Percentiles rank a stretch among this genome's conserved stretches.
phyloP scores from a whole-genome alignment of 1,140 invertebrate species.

The Calephelis nemesis region DNA sequence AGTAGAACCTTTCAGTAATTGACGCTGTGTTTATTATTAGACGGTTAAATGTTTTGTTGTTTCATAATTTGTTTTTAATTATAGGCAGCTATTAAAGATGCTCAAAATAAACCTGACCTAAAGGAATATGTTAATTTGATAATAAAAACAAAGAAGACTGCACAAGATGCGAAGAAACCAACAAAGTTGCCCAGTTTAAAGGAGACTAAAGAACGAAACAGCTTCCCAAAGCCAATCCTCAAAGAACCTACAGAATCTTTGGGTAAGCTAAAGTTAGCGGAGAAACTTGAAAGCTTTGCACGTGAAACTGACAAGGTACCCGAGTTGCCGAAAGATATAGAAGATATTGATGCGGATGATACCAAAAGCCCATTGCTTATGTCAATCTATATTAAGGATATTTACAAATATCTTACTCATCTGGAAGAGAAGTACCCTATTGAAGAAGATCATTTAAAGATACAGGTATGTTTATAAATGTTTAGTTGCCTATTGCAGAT shows the following conservation, averaged over 20 bases:
- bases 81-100: conserved; percentile 54
- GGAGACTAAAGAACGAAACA: conserved; percentile 49
- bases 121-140: conserved; percentile 41
- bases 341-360: conserved; percentile 86
- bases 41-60: too few species aligned
- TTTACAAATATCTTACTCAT: conserved; percentile 88
- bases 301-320: conserved; percentile 27
- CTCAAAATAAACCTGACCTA: conserved; percentile 42
- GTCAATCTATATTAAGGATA: conserved; percentile 91
- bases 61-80: background rate
- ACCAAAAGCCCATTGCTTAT: conserved; percentile 87
- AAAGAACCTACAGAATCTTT: conserved; percentile 58
- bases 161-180: conserved; percentile 48
- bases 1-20: too few species aligned
- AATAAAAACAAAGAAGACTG: conserved; percentile 43
- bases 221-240: conserved; percentile 46
- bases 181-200: conserved; percentile 48
- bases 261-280: conserved; percentile 53
- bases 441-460: conserved; percentile 81
- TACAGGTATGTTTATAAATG: conserved; percentile 70
- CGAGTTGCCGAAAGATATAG: conserved; percentile 59
- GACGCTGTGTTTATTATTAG: too few species aligned
- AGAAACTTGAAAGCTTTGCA: conserved; percentile 30
- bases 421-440: conserved; percentile 86
- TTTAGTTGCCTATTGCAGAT: too few species aligned